Percentiles rank a stretch among this genome's conserved stretches.
Conservation (phyloP, 2,113 vertebrate genomes). For the Laticauda laticaudata region DNA sequence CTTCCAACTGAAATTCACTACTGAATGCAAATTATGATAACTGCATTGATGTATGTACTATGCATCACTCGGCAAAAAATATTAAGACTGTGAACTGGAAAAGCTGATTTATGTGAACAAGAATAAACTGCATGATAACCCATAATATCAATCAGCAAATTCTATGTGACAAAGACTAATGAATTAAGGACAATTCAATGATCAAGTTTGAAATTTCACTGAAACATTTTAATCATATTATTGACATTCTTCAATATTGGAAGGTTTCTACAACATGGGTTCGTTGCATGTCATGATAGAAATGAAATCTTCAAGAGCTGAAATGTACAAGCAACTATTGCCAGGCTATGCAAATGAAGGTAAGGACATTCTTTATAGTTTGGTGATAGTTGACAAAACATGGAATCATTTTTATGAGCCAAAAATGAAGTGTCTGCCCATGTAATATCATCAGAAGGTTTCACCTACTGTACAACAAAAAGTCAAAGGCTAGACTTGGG, state of each 20-base stretch:
- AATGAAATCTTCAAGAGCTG: not conserved
- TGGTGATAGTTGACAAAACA: not conserved
- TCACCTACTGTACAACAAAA: not conserved
- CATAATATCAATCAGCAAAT: not conserved
- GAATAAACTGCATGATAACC: not conserved
- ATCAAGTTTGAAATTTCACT: not conserved
- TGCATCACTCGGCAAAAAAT: not conserved
- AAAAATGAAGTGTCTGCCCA: not conserved
- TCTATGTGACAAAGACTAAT: not conserved
- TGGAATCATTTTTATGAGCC: not conserved
- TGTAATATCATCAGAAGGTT: not conserved
- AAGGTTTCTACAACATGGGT: not conserved
- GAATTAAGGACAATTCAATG: not conserved
- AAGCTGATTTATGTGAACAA: not conserved
- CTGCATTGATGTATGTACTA: not conserved
- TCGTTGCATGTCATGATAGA: not conserved
- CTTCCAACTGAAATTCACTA: not conserved
- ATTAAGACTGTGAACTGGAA: not conserved
- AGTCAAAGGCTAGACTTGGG: not conserved
- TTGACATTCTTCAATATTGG: not conserved
- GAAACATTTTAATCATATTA: not conserved
- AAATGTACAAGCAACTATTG: not conserved
- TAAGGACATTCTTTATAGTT: not conserved
- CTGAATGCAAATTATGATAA: not conserved
- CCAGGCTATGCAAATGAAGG: not conserved